Base-by-base conservation (phyloP, 1,140 invertebrate species). In the Gonatopus flavifemur region DNA sequence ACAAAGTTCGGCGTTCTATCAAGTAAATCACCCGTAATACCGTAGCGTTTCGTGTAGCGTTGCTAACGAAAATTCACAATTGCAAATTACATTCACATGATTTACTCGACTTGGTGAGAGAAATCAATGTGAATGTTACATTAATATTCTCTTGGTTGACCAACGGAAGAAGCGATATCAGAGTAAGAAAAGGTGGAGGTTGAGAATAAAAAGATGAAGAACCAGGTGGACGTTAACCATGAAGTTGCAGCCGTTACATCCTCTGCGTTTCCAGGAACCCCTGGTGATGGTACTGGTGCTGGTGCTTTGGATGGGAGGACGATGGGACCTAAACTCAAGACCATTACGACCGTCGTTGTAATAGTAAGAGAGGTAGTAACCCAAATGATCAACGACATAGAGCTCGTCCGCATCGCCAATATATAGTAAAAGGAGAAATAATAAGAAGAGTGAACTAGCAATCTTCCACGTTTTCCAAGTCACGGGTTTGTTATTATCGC, bases 401-500 rank as follows among this genome's bases (percentile, higher is more conserved):
- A 58, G 43, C 42, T 32, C 32, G 47, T 50, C 54, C 52, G 44
- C 28, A 42, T 45, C 30, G 39, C 48, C 52, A 45, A 61, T 42
- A n/a, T n/a, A n/a, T n/a, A 59, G 48, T 55, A 59, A 61, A 59
- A 59, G 40, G 32, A 20, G 15, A 38, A 16, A 20, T 19, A 40
- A 37, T 13, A 31, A 28, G 32, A 38, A 12, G 37, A 44, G 44
- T 28, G 38, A 54, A 45, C 33, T 24, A 56, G 59, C 49, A 51
- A 57, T 65, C 57, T 55, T 62, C 46, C 49, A 54, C 59, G 59
- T 64, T 61, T 47, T 59, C 56, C 59, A 59, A 51, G 58, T 59
- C 61, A 56, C 64, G n/a, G n/a, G n/a, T n/a, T n/a, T n/a, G 70
- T 74, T 76, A 77, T 77, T 72, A 74, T 70, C 70, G 64, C 73